phyloP scores from a whole-genome alignment of 2,113 vertebrate species.

The Sturnus vulgaris region DNA sequence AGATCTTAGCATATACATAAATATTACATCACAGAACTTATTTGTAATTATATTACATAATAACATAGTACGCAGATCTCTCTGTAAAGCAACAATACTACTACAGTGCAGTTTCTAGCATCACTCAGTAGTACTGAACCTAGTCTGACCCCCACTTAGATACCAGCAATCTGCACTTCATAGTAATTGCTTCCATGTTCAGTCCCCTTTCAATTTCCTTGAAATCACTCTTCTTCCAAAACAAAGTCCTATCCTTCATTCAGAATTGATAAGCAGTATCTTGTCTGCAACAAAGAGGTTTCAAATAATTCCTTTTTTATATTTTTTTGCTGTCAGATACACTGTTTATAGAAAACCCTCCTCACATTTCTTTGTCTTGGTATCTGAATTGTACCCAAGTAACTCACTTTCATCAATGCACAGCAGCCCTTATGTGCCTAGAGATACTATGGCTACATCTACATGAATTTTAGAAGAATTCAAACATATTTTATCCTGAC shows the following conservation, averaged over 20 bases:
- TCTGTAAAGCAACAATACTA: background rate
- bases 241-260: background rate
- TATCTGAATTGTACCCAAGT: background rate
- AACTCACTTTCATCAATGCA: background rate
- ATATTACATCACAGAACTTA: background rate
- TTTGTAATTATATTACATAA: background rate
- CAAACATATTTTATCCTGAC: background rate
- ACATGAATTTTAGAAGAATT: background rate
- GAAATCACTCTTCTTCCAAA: background rate
- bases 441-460: background rate
- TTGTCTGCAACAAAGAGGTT: background rate
- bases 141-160: background rate
- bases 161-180: background rate
- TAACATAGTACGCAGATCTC: background rate
- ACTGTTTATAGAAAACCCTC: rapidly evolving
- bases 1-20: background rate
- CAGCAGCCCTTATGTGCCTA: background rate
- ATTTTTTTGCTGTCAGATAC: background rate
- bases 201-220: background rate
- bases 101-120: background rate
- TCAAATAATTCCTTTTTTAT: background rate
- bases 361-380: background rate
- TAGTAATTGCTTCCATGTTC: background rate
- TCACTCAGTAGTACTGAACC: background rate
- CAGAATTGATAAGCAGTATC: background rate